Base-by-base conservation (phyloP, 2,888 invertebrate genomes). In the Drosophila siamana region DNA sequence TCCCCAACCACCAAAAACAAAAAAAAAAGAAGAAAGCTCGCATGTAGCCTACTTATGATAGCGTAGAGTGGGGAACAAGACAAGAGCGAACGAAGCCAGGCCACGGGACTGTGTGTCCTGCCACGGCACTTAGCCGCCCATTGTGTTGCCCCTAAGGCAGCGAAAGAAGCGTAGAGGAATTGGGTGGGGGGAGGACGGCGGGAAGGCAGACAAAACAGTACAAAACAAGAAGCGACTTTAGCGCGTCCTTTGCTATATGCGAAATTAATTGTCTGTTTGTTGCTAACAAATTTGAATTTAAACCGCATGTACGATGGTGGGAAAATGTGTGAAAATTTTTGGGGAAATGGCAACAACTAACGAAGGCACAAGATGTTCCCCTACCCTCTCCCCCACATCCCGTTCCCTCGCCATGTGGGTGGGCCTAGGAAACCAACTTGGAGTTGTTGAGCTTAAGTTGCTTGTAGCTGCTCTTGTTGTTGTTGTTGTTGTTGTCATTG, bases 231-330 rank as follows among this genome's bases (percentile, higher is more conserved):
- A 70, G 70, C 66, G 68, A 70, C 78, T 77, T 56, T 56, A 46
- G 61, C 82, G 74, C 82, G 71, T 85, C 82, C 71, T 69, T 43
- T 69, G 56, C 71, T 78, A 88, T 86, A 83, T 89, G 88, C 81
- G 79, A 89, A 85, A 89, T 89, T 85, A 85, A 89, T 85, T 85
- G 85, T 89, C 86, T 78, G 89, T 89, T 87, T 85, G 89, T 88
- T 89, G 85, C 78, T 71, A 87, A 85, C 86, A 89, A 89, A 89
- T 85, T 85, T 87, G 86, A 87, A 89, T 85, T 81, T 85, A 88
- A 84, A 86, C 83, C 88, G 88, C 83, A 83, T 74, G 69, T 67
- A 79, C 80, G 63, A 43, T 59, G 75, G 50, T 19, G 52, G 46
- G 46, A 63, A 74, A 82, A 82, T 88, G 82, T 86, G 88, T 88